phyloP scores from a whole-genome alignment of 2,797 vertebrate genomes.

The Rhinoraja longicauda region DNA sequence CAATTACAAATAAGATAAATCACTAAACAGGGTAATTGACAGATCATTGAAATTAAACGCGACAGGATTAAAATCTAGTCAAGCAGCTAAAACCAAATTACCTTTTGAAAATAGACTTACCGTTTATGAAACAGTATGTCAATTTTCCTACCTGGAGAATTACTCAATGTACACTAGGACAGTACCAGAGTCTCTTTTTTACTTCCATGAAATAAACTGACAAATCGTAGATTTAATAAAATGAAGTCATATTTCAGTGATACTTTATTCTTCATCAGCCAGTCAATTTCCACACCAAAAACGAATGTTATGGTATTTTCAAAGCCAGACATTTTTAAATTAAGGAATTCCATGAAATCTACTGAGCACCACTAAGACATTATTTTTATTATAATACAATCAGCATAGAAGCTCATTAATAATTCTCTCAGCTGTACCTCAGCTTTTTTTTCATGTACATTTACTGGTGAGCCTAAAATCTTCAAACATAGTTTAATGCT shows the following conservation, averaged over 20 bases:
- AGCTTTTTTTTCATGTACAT: no score
- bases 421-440: no score
- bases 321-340: background rate
- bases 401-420: background rate
- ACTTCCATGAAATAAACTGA: background rate
- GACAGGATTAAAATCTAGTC: background rate
- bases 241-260: background rate
- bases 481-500: background rate
- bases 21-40: background rate
- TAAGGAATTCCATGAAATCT: background rate
- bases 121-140: background rate
- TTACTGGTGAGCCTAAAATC: no score
- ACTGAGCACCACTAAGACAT: background rate
- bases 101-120: background rate
- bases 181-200: background rate
- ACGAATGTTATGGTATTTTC: background rate
- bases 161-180: background rate
- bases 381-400: no score
- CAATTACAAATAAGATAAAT: background rate
- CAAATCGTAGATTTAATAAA: background rate
- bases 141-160: background rate
- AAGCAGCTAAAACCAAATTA: background rate
- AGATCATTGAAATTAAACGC: background rate
- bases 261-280: background rate
- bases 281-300: background rate